Evolutionary conservation across 2,113 vertebrate species (phyloP).

Genomic region (Elephantulus edwardii): DNA sequence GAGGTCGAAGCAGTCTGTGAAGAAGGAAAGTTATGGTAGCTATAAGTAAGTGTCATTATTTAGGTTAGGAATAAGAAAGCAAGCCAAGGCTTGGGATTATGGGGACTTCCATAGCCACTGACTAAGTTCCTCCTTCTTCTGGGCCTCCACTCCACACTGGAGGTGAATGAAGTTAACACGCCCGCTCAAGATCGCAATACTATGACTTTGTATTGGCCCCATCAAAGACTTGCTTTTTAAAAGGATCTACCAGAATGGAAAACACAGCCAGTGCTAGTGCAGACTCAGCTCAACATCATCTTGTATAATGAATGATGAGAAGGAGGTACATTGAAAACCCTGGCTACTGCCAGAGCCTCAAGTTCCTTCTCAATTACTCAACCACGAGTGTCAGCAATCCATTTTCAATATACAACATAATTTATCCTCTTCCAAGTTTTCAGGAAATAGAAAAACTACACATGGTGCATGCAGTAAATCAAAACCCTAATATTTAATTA

Average conservation of each 20-base stretch:
- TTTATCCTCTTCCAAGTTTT: conserved; percentile 30
- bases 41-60: background rate
- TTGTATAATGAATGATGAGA: background rate
- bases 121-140: background rate
- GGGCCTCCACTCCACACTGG: background rate
- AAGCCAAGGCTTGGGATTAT: background rate
- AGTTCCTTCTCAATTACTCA: conserved; percentile 7
- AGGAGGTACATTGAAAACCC: background rate
- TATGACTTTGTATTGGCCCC: background rate
- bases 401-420: conserved; percentile 21
- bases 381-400: background rate
- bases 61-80: background rate
- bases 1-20: conserved; percentile 12
- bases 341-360: background rate
- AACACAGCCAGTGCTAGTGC: background rate
- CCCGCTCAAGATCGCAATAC: background rate
- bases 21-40: background rate
- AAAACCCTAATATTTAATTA: conserved; percentile 24
- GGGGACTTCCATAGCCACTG: background rate
- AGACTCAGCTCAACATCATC: background rate
- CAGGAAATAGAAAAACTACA: background rate
- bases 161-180: background rate
- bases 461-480: background rate
- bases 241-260: background rate
- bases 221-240: background rate